These are phyloP conservation scores for Buphagus erythrorhynchus DNA, from an alignment of 2,797 vertebrate species.

Conservation along the genomic window DNA sequence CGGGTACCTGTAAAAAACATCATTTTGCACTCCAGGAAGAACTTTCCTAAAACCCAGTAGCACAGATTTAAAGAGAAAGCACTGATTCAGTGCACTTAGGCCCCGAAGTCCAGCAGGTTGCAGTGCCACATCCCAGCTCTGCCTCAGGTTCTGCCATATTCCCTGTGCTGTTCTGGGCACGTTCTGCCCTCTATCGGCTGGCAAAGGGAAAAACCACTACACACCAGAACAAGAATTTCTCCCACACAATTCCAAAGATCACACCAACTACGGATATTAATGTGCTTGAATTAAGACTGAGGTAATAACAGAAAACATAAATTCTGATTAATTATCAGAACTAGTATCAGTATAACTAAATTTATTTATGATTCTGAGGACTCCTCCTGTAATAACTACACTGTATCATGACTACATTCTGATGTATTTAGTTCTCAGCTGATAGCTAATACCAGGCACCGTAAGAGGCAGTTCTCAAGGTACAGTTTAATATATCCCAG, in stretches of 20 bases:
- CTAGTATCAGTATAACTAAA: neutral
- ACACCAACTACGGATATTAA: neutral
- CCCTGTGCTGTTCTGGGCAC: neutral
- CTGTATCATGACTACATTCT: neutral
- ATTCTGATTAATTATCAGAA: neutral
- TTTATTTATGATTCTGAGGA: neutral
- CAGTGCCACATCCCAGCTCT: neutral
- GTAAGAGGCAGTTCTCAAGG: neutral
- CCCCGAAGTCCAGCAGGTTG: neutral
- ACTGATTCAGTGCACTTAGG: neutral
- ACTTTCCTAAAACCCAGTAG: neutral
- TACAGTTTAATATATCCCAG: neutral
- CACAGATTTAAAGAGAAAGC: neutral
- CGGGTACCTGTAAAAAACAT: neutral
- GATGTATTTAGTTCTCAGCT: neutral
- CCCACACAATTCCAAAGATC: neutral
- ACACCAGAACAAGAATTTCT: neutral
- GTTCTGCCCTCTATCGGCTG: neutral
- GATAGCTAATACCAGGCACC: neutral
- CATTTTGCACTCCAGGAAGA: neutral
- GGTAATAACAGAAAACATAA: neutral
- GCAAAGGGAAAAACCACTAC: neutral
- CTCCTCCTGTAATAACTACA: neutral
- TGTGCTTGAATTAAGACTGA: neutral
- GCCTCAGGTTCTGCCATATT: fast-evolving